Percentiles rank a stretch among this genome's conserved stretches.
Conservation (phyloP, 2,113 vertebrate species). For the Campylomormyrus numenius region DNA sequence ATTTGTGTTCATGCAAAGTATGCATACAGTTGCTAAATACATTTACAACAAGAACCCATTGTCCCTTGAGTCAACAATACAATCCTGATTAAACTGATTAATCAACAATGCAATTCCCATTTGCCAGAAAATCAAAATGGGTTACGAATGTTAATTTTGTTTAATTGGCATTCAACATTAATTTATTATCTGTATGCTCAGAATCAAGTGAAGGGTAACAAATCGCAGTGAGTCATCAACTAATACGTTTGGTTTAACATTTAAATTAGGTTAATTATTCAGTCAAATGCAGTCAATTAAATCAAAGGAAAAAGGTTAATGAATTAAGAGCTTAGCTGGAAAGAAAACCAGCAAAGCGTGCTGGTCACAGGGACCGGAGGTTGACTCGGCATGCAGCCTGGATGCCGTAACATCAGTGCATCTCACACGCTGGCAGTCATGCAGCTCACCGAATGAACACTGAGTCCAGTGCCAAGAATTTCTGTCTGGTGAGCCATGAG, state of each 20-base stretch:
- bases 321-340: neutral
- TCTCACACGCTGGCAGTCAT: neutral
- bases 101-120: neutral
- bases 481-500: neutral
- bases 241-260: neutral
- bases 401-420: neutral
- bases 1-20: neutral
- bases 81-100: neutral
- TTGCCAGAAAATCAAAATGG: neutral
- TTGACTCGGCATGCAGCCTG: neutral
- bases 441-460: neutral
- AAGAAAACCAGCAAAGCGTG: neutral
- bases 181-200: neutral
- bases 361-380: neutral
- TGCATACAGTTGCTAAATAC: neutral
- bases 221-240: neutral
- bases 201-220: neutral
- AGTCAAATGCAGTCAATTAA: slow-evolving; percentile 4
- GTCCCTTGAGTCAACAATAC: neutral
- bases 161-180: neutral
- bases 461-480: neutral
- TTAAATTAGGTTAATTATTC: neutral
- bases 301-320: neutral
- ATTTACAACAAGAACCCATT: neutral
- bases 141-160: neutral